A percentile compares a stretch with the other conserved stretches of the same genome.
phyloP scores from a whole-genome alignment of 1,140 invertebrate species.

The Bombus pascuorum region DNA sequence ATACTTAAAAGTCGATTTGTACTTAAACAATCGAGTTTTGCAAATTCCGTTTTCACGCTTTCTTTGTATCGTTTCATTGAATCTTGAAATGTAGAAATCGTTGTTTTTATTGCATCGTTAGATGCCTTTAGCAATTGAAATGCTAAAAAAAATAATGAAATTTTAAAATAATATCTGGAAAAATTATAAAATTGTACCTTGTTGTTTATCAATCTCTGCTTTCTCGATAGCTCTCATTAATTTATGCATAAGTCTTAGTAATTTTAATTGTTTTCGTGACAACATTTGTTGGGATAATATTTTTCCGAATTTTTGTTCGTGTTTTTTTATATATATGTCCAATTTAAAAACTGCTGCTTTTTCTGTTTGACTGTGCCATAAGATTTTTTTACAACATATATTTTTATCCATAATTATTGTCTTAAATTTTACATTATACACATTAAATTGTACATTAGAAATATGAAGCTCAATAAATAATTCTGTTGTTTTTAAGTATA shows the following conservation, averaged over 20 bases:
- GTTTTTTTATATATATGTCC: conserved; percentile 33
- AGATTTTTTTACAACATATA: neutral
- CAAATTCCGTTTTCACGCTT: conserved; percentile 37
- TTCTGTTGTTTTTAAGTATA: conserved; percentile 14
- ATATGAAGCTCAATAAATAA: neutral
- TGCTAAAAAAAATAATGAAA: conserved; percentile 15
- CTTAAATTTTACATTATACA: neutral
- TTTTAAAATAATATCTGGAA: neutral
- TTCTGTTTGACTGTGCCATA: neutral
- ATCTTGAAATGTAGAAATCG: conserved; percentile 43
- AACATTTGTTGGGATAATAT: neutral
- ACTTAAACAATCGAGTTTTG: conserved; percentile 41
- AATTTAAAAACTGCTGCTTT: neutral
- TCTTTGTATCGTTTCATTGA: conserved; percentile 36
- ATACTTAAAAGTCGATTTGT: conserved; percentile 53
- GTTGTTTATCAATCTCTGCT: conserved; percentile 26
- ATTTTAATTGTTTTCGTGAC: conserved; percentile 4
- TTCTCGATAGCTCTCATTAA: conserved; percentile 33
- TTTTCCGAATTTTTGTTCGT: conserved; percentile 30
- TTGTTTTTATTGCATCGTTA: conserved; percentile 44
- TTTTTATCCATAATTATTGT: neutral
- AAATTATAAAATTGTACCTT: conserved; percentile 21
- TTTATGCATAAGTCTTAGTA: conserved; percentile 6
- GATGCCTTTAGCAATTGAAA: conserved; percentile 44
- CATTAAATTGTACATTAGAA: neutral